Evolutionary conservation across 2,797 vertebrate species (phyloP), one percentile per base, ranked within the genome.

Genomic region (Anabas testudineus): DNA sequence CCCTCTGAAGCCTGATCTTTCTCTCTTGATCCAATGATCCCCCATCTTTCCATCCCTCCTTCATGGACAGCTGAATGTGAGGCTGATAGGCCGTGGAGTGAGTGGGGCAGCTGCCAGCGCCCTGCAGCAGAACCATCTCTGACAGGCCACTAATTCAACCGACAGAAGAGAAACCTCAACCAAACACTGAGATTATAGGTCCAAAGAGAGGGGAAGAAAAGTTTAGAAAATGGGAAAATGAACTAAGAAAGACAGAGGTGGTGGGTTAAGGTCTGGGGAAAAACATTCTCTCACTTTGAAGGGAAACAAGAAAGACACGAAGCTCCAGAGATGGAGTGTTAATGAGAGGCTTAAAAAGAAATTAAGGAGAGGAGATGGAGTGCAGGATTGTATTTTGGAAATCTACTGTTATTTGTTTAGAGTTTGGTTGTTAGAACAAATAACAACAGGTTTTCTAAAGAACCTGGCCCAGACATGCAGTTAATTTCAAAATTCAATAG

Each of bases 121-220:
- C 88, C 87, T 90, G 88, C 87, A 90, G 91, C 91, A 82, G 87
- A 94, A 91, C 88, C 84, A 83, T 76, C 83, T 90, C 89, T 94
- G 94, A 94, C 94, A 94, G 92, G 90, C 88, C 87, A 91, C 93
- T 95, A 94, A 95, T 95, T 94, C 88, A 92, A 85, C 92, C 78
- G 83, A 87, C 89, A 83, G 90, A 91, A 87, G 88, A 87, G 87
- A 87, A 90, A 83, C 71, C 76, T 84, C 89, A 84, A 90, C 90
- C 84, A 91, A 92, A 91, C 88, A 85, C 88, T 81, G 74, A 76
- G 85, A 91, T 89, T 82, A 81, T 67, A 79, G 84, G 90, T 86
- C 87, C 89, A 79, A 74, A 72, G 87, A 80, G 60, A 74, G 15
- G 43, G 47, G 52, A 46, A 66, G 80, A 80, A 86, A 89, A 88